These are phyloP conservation scores for Heteropelma amictum DNA, from an alignment of 2,888 invertebrate genomes.

Conservation along the genomic window DNA sequence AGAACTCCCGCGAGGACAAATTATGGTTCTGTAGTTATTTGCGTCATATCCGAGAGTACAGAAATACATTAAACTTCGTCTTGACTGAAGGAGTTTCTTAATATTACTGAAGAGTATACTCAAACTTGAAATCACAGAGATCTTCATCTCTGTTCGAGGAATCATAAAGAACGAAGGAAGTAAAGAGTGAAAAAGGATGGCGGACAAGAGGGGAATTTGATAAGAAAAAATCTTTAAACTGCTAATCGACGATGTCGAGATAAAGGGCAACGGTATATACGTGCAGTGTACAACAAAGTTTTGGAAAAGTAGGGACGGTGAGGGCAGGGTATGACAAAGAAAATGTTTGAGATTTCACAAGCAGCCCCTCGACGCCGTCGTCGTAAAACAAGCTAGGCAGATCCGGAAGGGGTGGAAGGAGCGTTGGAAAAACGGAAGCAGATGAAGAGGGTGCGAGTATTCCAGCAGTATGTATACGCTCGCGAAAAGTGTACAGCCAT, in stretches of 20 bases:
- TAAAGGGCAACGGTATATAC: background rate
- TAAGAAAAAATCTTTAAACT: conserved; percentile 14
- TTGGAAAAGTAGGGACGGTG: conserved; percentile 1
- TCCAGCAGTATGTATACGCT: conserved; percentile 17
- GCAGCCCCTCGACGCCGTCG: conserved; percentile 26
- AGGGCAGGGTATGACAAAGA: conserved; percentile 26
- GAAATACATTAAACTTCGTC: background rate
- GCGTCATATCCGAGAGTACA: background rate
- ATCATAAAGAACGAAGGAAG: conserved; percentile 4
- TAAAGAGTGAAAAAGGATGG: background rate
- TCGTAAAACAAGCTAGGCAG: conserved; percentile 15
- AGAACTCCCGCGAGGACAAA: background rate
- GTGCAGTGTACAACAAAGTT: background rate
- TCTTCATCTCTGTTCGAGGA: background rate
- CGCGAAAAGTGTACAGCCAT: background rate
- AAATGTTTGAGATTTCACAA: conserved; percentile 35
- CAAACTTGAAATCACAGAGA: background rate
- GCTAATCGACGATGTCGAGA: conserved; percentile 27
- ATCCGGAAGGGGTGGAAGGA: conserved; percentile 31
- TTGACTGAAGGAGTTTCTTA: background rate
- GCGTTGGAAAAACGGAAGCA: conserved; percentile 11
- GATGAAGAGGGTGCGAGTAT: conserved; percentile 46
- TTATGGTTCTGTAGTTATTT: background rate
- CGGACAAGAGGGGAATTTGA: background rate
- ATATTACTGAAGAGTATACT: background rate